phyloP scores from a whole-genome alignment of 1,140 invertebrate species.

The Anastatus disparis region DNA sequence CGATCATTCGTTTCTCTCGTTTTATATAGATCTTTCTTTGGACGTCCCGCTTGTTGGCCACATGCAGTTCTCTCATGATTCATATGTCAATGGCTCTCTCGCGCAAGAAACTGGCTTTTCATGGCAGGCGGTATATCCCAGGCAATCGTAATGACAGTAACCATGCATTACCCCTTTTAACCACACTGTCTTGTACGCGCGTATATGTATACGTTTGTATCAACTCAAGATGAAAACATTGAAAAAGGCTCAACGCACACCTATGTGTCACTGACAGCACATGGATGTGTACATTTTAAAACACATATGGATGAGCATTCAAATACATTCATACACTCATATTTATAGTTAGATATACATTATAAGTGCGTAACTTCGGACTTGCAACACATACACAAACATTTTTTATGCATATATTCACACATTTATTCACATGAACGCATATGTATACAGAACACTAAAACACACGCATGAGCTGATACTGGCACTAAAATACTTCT shows the following conservation, averaged over 20 bases:
- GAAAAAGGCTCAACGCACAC: not conserved
- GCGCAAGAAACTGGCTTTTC: slow-evolving; percentile 19
- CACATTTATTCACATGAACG: too few relatives aligned
- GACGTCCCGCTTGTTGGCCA: slow-evolving; percentile 1
- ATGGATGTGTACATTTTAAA: not conserved
- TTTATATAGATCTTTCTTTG: not conserved
- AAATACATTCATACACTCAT: not conserved
- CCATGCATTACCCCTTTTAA: slow-evolving; percentile 29
- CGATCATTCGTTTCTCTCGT: not conserved
- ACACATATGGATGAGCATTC: not conserved
- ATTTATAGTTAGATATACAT: too few relatives aligned
- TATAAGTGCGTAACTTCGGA: too few relatives aligned
- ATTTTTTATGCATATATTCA: too few relatives aligned
- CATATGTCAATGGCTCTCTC: slow-evolving; percentile 43
- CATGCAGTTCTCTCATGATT: slow-evolving; percentile 40
- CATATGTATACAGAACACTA: too few relatives aligned
- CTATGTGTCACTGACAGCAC: not conserved
- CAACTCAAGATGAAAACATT: slow-evolving; percentile 10
- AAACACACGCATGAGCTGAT: too few relatives aligned
- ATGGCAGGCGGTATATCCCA: slow-evolving; percentile 21
- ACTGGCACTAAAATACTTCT: too few relatives aligned
- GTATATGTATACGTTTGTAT: slow-evolving; percentile 4
- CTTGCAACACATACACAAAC: too few relatives aligned
- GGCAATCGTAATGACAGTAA: slow-evolving; percentile 25
- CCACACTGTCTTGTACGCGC: not conserved